These are phyloP conservation scores for Gymnocephalus cernua DNA, from an alignment of 2,113 vertebrate species.

Conservation along the genomic window DNA sequence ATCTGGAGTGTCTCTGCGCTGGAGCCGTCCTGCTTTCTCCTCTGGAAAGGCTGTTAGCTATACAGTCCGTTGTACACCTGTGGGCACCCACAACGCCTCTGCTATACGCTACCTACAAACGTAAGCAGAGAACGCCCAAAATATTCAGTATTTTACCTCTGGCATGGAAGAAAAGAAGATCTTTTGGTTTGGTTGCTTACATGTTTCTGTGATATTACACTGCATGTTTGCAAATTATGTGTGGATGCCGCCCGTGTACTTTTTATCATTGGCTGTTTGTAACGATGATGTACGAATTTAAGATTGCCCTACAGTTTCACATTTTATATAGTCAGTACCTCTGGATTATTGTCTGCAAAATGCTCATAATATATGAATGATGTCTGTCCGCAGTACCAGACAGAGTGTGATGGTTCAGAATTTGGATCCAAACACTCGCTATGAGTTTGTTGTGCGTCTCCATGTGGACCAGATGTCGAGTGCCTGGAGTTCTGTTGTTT, in stretches of 20 bases:
- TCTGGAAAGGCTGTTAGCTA: conserved; percentile 90
- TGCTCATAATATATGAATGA: conserved; percentile 6
- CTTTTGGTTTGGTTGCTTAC: background rate
- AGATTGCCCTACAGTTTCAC: background rate
- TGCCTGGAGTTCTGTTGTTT: conserved; percentile 93
- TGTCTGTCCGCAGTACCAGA: conserved; percentile 84
- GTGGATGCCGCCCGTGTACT: background rate
- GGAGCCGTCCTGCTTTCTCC: conserved; percentile 92
- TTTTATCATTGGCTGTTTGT: background rate
- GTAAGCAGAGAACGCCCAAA: conserved; percentile 79
- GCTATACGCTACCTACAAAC: conserved; percentile 93
- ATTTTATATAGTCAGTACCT: background rate
- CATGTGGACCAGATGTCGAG: conserved; percentile 95
- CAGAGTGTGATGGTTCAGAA: conserved; percentile 88
- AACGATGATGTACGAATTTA: background rate
- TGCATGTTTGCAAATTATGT: background rate
- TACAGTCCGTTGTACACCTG: conserved; percentile 93
- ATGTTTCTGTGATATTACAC: background rate
- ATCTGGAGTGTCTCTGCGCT: conserved; percentile 89
- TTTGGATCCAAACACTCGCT: conserved; percentile 92
- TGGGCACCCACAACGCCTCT: conserved; percentile 92
- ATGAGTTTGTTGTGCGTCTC: conserved; percentile 96
- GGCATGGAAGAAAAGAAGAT: background rate
- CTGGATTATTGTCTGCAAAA: background rate
- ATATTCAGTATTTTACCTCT: background rate